Evolutionary conservation across 2,113 vertebrate genomes (phyloP), one percentile per base, ranked within the genome.

Genomic region (Colaptes auratus): DNA sequence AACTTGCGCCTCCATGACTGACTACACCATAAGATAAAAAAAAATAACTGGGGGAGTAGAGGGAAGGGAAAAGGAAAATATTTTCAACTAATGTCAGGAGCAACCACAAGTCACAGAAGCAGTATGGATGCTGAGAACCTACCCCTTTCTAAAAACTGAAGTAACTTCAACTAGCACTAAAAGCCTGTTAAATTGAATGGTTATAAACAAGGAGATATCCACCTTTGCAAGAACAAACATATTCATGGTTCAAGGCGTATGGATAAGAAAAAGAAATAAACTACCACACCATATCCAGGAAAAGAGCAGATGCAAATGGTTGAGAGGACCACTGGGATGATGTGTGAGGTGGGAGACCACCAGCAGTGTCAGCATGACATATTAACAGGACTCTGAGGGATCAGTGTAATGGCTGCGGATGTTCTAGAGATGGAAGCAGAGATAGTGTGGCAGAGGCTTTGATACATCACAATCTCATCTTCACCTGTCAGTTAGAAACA

Each of bases 41-140:
- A 86, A 83, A 76, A 76, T 92, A 92, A 93, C 60, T 92, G 84
- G 56, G 95, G 82, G 60, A 70, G 85, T 52, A 70, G 64, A 92
- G 24, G n/a, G 82, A 88, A 86, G 0, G 0, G 82, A 83, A 95
- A 94, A 85, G 36, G 33, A 82, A 77, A n/a, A 59, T 36, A 71
- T 91, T 39, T 92, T 86, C 23, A 79, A 42, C 72, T 86, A 67
- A 78, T 61, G 52, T 78, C 30, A 94, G 82, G 64, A 52, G 30
- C 80, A 73, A 86, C n/a, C 15, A 74, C 19, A 77, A 95, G 64
- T 74, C 60, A 77, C 42, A 71, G 24, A 91, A 58, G 19, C 20
- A 63, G 28, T 30, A 31, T 27, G 70, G 39, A 21, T 89, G 63
- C 46, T 73, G 74, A 92, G 52, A 87, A 30, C 5, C 21, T 44